These are phyloP conservation scores for Vulpes ferrilata DNA, from an alignment of 2,113 vertebrate species.

Conservation along the genomic window DNA sequence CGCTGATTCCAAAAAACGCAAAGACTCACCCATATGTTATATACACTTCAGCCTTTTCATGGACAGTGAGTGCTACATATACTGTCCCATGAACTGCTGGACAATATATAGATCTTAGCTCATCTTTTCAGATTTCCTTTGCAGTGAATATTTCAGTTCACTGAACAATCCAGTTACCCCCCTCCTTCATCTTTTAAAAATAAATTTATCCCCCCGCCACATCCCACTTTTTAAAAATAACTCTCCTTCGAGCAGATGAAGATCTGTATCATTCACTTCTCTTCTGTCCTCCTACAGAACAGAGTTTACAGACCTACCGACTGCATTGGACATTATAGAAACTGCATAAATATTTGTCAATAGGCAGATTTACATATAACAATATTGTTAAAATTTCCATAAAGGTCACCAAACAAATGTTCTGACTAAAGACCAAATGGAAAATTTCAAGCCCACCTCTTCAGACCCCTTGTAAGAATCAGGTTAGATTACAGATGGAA, in stretches of 20 bases:
- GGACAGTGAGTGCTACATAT: background rate
- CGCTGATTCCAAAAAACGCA: background rate
- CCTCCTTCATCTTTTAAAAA: constrained; percentile 47
- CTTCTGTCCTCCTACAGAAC: background rate
- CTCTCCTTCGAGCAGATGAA: constrained; percentile 33
- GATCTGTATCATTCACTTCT: background rate
- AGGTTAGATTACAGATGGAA: constrained; percentile 11
- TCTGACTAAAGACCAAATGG: constrained; percentile 1
- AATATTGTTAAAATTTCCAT: constrained; percentile 33
- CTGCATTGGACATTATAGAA: background rate
- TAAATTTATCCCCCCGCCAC: background rate
- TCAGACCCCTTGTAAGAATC: background rate
- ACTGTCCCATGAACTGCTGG: background rate
- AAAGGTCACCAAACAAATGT: background rate
- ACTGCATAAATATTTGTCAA: constrained; percentile 38
- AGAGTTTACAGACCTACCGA: background rate
- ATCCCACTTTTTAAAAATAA: background rate
- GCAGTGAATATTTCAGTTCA: constrained; percentile 31
- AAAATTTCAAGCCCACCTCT: constrained; percentile 16
- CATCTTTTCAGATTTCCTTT: constrained; percentile 41
- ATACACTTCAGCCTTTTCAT: background rate
- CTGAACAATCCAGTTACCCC: constrained; percentile 9
- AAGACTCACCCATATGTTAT: background rate
- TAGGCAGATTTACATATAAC: background rate
- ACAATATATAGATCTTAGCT: background rate